These are phyloP conservation scores for Drosophila hawaiiensis DNA, from an alignment of 2,888 invertebrate genomes.

Conservation along the genomic window DNA sequence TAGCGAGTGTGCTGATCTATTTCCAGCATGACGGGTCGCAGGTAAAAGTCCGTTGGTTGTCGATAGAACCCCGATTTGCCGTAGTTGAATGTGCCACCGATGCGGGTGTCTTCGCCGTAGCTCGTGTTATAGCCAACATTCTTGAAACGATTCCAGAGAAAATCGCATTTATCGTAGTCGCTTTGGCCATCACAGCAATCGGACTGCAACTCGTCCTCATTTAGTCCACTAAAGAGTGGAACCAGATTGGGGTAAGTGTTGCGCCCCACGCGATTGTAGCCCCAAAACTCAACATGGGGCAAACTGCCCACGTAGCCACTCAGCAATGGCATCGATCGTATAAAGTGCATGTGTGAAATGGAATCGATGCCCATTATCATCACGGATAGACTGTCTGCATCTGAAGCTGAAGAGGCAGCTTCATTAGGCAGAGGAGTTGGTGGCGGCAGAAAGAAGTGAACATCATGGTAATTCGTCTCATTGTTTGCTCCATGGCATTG, in stretches of 20 bases:
- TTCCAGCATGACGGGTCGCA: slow-evolving; percentile 90
- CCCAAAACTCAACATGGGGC: slow-evolving; percentile 89
- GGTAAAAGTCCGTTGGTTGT: slow-evolving; percentile 93
- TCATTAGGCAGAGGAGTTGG: not conserved
- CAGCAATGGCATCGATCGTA: slow-evolving; percentile 90
- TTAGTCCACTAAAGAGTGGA: slow-evolving; percentile 90
- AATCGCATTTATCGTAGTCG: slow-evolving; percentile 89
- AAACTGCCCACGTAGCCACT: slow-evolving; percentile 85
- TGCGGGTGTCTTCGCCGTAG: slow-evolving; percentile 91
- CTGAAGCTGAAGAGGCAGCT: not conserved
- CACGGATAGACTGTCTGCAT: slow-evolving; percentile 87
- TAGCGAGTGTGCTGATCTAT: slow-evolving; percentile 86
- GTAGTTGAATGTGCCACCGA: slow-evolving; percentile 92
- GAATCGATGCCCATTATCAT: slow-evolving; percentile 93
- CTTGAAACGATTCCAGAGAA: slow-evolving; percentile 91
- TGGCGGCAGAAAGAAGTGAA: slow-evolving; percentile 29
- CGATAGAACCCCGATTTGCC: slow-evolving; percentile 89
- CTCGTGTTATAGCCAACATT: slow-evolving; percentile 90
- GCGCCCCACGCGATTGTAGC: slow-evolving; percentile 96
- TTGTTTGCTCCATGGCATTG: not conserved
- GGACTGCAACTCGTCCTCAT: slow-evolving; percentile 87
- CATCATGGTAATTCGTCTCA: slow-evolving; percentile 21
- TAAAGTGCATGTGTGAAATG: slow-evolving; percentile 92
- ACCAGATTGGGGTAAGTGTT: slow-evolving; percentile 95
- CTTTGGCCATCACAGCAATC: slow-evolving; percentile 86